Conservation (phyloP, 2,797 vertebrate species). For the Anguilla marmorata region DNA sequence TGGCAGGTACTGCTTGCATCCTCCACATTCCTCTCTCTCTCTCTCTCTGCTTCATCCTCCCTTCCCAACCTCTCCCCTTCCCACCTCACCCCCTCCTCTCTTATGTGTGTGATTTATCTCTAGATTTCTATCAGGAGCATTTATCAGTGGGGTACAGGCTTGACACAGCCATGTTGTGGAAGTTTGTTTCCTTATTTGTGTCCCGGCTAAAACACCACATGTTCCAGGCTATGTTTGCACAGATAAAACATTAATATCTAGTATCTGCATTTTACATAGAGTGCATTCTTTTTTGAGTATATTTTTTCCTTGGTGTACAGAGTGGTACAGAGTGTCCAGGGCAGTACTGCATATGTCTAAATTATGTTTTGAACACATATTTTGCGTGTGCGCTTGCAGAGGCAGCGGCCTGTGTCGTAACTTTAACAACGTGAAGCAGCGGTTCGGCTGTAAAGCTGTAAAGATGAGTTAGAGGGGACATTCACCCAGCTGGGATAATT, state of each 20-base stretch:
- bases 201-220: neutral
- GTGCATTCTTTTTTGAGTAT: neutral
- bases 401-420: neutral
- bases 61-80: conserved; percentile 24
- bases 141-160: neutral
- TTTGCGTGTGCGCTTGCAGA: neutral
- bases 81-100: conserved; percentile 5
- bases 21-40: conserved; percentile 31
- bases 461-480: neutral
- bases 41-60: conserved; percentile 22
- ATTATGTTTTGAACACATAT: neutral
- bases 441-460: neutral
- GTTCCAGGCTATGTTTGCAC: neutral
- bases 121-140: neutral
- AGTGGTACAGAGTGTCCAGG: neutral
- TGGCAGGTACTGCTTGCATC: conserved; percentile 84
- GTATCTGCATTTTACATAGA: neutral
- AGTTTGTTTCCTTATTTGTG: neutral
- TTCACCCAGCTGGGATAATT: conserved; percentile 19
- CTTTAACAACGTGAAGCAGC: neutral
- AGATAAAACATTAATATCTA: neutral
- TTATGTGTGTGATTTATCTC: conserved; percentile 15
- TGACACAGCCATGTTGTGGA: neutral
- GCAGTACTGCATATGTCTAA: neutral
- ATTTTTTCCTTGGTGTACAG: neutral